A percentile compares a stretch with the other conserved stretches of the same genome.
These are phyloP conservation scores for Lophotis ruficrista DNA, from an alignment of 2,113 vertebrate species.

Conservation along the genomic window DNA sequence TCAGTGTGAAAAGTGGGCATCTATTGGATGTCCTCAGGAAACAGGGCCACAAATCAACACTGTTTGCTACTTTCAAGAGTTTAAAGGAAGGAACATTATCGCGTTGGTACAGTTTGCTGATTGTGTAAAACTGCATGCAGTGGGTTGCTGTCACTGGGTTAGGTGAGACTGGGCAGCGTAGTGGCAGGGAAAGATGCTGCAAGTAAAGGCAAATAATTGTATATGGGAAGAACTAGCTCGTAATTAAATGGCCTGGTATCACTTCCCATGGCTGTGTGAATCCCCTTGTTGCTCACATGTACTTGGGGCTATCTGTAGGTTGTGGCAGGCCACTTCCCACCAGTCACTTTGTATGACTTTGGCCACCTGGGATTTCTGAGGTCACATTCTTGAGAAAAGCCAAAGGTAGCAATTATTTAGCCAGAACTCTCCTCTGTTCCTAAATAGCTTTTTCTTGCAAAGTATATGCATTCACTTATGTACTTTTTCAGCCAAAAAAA, in stretches of 20 bases:
- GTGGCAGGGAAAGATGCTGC: not conserved
- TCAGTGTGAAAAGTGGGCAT: not conserved
- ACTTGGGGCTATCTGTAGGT: not conserved
- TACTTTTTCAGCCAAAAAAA: not conserved
- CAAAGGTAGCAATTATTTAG: not conserved
- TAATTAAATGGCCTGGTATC: not conserved
- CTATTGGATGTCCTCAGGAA: not conserved
- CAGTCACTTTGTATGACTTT: not conserved
- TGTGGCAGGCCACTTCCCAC: not conserved
- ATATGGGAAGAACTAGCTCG: not conserved
- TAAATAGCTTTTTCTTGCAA: not conserved
- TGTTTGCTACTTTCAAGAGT: not conserved
- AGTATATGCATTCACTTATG: not conserved
- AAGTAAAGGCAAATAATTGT: not conserved
- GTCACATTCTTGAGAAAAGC: not conserved
- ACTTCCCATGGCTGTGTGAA: not conserved
- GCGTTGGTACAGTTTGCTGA: not conserved
- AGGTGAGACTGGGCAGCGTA: not conserved
- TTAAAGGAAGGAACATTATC: not conserved
- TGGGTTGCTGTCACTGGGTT: not conserved
- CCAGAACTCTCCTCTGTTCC: not conserved
- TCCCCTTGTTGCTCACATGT: not conserved
- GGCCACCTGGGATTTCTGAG: not conserved
- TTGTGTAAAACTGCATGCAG: not conserved
- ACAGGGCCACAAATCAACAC: not conserved